phyloP scores from a whole-genome alignment of 1,140 invertebrate species.

The Trissolcus basalis region DNA sequence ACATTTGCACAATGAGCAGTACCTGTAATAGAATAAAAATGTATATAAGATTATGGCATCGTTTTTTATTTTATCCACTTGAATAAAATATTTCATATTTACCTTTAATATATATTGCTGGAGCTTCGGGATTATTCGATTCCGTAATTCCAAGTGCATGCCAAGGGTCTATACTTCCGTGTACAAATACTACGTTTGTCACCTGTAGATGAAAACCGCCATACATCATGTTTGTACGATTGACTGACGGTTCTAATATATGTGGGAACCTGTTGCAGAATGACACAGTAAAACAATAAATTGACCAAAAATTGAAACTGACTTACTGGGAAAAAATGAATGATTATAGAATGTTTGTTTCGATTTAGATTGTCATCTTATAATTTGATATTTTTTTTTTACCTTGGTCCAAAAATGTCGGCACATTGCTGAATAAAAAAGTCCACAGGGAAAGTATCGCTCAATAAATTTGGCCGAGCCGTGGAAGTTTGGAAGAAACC shows the following conservation, averaged over 20 bases:
- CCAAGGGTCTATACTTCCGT: slow-evolving; percentile 96
- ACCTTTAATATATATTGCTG: slow-evolving; percentile 86
- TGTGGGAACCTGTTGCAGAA: slow-evolving; percentile 55
- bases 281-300: slow-evolving; percentile 1
- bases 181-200: slow-evolving; percentile 88
- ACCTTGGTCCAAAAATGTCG: slow-evolving; percentile 85
- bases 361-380: no score
- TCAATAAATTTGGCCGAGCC: slow-evolving; percentile 84
- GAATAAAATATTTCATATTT: slow-evolving; percentile 30
- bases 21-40: slow-evolving; percentile 76
- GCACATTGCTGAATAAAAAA: slow-evolving; percentile 89
- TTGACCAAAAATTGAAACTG: no score
- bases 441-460: slow-evolving; percentile 84
- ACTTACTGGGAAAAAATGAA: no score
- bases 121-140: slow-evolving; percentile 77
- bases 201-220: slow-evolving; percentile 84
- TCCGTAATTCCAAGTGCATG: slow-evolving; percentile 86
- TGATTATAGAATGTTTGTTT: no score
- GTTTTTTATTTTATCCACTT: no score
- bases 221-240: slow-evolving; percentile 87
- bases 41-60: no score
- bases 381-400: slow-evolving; percentile 2
- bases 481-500: slow-evolving; percentile 95
- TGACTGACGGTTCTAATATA: slow-evolving; percentile 79
- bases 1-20: slow-evolving; percentile 89